These are phyloP conservation scores for Mystacornis crossleyi DNA, from an alignment of 2,113 vertebrate species.

Conservation along the genomic window DNA sequence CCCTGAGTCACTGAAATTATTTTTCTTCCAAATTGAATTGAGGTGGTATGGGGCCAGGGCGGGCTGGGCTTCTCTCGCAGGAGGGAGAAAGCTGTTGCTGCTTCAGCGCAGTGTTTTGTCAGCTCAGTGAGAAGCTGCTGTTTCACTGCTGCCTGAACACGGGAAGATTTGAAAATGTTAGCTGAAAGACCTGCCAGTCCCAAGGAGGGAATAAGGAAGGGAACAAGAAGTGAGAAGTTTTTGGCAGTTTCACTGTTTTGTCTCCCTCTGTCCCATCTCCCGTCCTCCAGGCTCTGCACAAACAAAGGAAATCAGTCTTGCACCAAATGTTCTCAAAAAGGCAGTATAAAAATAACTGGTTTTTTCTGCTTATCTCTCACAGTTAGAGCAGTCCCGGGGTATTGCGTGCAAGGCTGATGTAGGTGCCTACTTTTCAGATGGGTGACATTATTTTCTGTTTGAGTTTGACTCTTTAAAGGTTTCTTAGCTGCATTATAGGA, in stretches of 20 bases:
- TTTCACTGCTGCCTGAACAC: neutral
- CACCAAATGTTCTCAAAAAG: neutral
- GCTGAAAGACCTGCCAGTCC: neutral
- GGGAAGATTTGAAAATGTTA: neutral
- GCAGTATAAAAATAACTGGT: conserved; percentile 9
- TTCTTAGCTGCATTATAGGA: neutral
- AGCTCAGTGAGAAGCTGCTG: neutral
- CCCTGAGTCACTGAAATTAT: conserved; percentile 11
- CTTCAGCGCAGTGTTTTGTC: neutral
- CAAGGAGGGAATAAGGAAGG: neutral
- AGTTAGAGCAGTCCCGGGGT: neutral
- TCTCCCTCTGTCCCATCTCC: conserved; percentile 16
- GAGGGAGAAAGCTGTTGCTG: neutral
- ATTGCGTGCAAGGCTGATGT: neutral
- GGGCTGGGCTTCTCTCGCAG: neutral
- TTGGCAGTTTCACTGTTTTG: neutral
- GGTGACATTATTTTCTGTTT: neutral
- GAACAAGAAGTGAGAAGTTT: conserved; percentile 20
- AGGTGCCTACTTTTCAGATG: neutral
- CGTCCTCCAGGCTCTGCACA: neutral
- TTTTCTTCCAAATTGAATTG: conserved; percentile 30
- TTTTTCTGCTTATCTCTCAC: conserved; percentile 26
- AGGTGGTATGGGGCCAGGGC: neutral
- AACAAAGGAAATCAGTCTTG: conserved; percentile 34
- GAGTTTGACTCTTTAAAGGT: neutral